phyloP scores from a whole-genome alignment of 2,888 invertebrate genomes.

The Choreutis nemorana region DNA sequence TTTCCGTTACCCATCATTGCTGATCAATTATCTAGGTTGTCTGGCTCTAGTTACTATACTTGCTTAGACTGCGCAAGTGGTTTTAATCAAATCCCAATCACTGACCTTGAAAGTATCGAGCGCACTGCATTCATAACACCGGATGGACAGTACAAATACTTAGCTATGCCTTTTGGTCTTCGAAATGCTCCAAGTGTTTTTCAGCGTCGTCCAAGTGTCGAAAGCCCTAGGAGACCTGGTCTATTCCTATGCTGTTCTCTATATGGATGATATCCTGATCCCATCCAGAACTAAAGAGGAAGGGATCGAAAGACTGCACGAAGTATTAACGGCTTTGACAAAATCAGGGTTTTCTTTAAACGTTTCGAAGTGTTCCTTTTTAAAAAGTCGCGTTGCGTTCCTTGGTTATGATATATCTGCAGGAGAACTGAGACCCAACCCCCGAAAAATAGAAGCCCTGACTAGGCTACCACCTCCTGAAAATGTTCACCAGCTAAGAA shows the following conservation, averaged over 20 bases:
- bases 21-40: neutral
- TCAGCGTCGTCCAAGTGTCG: neutral
- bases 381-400: neutral
- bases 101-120: neutral
- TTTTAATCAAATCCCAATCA: neutral
- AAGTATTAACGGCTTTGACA: neutral
- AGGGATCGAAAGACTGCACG: constrained; percentile 1
- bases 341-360: constrained; percentile 2
- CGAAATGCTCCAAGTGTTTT: neutral
- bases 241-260: neutral
- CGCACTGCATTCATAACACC: neutral
- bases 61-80: neutral
- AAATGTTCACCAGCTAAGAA: neutral
- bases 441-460: neutral
- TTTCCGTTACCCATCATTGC: neutral
- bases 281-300: no score
- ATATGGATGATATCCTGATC: neutral
- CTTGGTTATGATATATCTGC: neutral
- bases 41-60: neutral
- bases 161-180: no score
- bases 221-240: neutral
- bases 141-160: neutral
- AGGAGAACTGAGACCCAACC: neutral
- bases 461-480: neutral
- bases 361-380: neutral